These are phyloP conservation scores for Pogonomyrmex californicus DNA, from an alignment of 1,140 invertebrate species.

Conservation along the genomic window DNA sequence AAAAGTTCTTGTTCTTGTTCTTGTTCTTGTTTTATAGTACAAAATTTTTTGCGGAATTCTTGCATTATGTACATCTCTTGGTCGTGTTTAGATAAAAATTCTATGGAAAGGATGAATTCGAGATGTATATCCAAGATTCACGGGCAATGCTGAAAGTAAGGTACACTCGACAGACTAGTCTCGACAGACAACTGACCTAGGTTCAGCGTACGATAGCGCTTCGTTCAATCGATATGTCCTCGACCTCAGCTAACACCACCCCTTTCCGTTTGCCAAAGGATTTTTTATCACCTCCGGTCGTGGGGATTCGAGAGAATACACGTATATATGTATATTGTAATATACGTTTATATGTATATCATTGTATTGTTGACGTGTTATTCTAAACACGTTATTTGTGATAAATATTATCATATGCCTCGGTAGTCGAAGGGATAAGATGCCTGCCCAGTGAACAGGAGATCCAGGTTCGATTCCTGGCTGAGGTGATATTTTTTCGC, in stretches of 20 bases:
- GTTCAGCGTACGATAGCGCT: constrained; percentile 42
- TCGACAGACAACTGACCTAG: constrained; percentile 44
- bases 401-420: no score
- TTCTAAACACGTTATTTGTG: no score
- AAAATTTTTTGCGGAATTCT: not conserved
- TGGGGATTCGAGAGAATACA: no score
- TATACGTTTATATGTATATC: no score
- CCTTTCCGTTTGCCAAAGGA: constrained; percentile 4
- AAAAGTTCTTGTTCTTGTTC: not conserved
- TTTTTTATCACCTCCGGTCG: not conserved
- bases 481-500: no score
- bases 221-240: constrained; percentile 59
- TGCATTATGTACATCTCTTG: not conserved
- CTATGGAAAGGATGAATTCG: not conserved
- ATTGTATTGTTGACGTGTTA: no score
- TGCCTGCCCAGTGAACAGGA: no score
- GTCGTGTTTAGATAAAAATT: not conserved
- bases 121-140: not conserved
- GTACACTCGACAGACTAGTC: not conserved
- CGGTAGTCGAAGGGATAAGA: no score
- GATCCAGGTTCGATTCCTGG: no score
- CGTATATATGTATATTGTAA: no score
- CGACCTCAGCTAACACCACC: constrained; percentile 4
- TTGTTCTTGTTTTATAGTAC: not conserved
- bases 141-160: constrained; percentile 1